A percentile compares a stretch with the other conserved stretches of the same genome.
phyloP scores from a whole-genome alignment of 2,797 vertebrate genomes.

The Mastacembelus armatus region DNA sequence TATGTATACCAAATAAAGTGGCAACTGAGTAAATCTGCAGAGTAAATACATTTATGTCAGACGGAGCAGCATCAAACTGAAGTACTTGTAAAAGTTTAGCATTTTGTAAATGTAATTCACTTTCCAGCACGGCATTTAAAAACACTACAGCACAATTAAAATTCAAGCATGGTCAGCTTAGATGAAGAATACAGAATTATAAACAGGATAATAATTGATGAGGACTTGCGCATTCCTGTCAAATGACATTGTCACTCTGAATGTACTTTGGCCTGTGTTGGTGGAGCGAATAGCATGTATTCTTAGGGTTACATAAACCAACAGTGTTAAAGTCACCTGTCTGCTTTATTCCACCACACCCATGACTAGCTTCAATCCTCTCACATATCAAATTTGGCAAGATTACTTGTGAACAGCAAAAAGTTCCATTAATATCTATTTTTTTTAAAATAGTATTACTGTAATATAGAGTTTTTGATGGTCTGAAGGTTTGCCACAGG shows the following conservation, averaged over 20 bases:
- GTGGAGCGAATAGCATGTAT: background rate
- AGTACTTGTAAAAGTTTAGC: no score
- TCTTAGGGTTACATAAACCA: constrained; percentile 12
- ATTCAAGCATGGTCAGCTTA: background rate
- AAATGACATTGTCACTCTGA: background rate
- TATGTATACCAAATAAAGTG: no score
- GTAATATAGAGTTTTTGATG: no score
- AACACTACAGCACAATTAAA: background rate
- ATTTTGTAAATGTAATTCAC: no score
- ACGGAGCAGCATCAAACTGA: background rate
- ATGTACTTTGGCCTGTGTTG: constrained; percentile 28
- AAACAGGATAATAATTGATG: background rate
- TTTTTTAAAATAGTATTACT: no score
- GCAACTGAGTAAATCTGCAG: no score
- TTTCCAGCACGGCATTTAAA: background rate
- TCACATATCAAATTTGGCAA: background rate
- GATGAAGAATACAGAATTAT: background rate
- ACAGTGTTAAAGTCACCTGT: constrained; percentile 6
- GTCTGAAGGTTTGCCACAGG: background rate
- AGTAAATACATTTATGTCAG: no score
- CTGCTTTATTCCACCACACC: background rate
- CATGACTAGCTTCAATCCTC: background rate
- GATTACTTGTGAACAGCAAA: no score
- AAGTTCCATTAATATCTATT: no score
- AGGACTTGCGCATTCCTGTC: background rate